Evolutionary conservation across 2,113 vertebrate species (phyloP), one percentile per base, ranked within the genome.

Genomic region (Accipiter cooperii): DNA sequence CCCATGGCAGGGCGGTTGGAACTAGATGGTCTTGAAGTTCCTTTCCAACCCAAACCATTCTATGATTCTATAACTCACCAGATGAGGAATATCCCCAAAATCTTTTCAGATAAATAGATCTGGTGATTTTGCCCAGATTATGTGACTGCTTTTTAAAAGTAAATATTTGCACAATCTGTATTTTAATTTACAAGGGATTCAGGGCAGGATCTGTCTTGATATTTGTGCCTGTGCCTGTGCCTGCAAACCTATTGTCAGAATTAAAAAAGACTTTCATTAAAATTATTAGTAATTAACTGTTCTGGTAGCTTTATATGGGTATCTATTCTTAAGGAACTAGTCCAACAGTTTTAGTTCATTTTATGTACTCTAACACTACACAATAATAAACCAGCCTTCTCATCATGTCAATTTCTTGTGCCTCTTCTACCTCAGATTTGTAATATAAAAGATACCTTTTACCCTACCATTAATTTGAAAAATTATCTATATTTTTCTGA

Each of bases 381-480:
- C 40, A 84, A 44, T 38, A 88, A 84, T 33, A 86, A 84, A 28
- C 13, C 18, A 52, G 12, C 40, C 79, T 92, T 60, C 33, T 88
- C 5, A 5, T 94, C 31, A 91, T 84, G 34, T 86, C 40, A 89
- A 74, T 77, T 70, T 85, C 75, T 60, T 63, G n/a, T 46, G 13
- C 19, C 44, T 94, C 84, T 57, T 91, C 40, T 87, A 38, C 65
- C 18, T 90, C 31, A 61, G n/a, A 71, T 49, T 86, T 84, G 13
- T 44, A 90, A 84, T 64, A 69, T 25, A 57, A 86, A 79, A 90
- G 3, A 57, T 33, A 82, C 5, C 8, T 84, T 96, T 97, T 83
- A 78, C 44, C 60, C 69, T 93, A 70, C 26, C 95, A 78, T 94
- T 97, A 96, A 94, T 96, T 95, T 91, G 61, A 93, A 96, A 92